Percentiles rank a stretch among this genome's conserved stretches.
phyloP scores from a whole-genome alignment of 1,140 invertebrate genomes.

The Paralvinella palmiformis region DNA sequence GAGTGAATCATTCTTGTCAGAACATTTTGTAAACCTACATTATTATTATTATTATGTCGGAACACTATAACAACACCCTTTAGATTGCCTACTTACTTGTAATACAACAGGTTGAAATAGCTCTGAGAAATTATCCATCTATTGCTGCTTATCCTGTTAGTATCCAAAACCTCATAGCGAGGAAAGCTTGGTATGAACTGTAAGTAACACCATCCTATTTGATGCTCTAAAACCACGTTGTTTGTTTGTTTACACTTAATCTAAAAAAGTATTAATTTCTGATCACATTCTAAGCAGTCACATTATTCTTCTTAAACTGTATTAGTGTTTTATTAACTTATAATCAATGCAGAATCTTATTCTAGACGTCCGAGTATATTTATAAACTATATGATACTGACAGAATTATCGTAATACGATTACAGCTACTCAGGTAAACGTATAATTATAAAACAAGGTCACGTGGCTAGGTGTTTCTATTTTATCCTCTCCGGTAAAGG shows the following conservation, averaged over 20 bases:
- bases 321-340: not conserved
- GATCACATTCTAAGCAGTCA: not conserved
- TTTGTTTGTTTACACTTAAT: not conserved
- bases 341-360: not conserved
- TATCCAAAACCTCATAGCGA: constrained; percentile 37
- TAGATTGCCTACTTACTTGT: too few species aligned
- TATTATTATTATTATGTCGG: too few species aligned
- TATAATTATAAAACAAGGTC: constrained; percentile 38
- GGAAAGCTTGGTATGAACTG: constrained; percentile 37
- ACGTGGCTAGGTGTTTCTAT: constrained; percentile 37
- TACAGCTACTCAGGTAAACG: constrained; percentile 33
- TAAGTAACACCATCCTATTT: constrained; percentile 21
- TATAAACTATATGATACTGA: not conserved
- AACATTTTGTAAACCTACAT: not conserved
- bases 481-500: constrained; percentile 42
- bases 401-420: not conserved
- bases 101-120: constrained; percentile 38
- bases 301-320: not conserved
- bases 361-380: not conserved
- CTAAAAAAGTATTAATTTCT: not conserved
- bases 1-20: not conserved
- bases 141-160: constrained; percentile 38
- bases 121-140: constrained; percentile 37
- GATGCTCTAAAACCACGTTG: not conserved
- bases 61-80: too few species aligned